Conservation (phyloP, 2,888 invertebrate species). For the Folsomia manolachei region DNA sequence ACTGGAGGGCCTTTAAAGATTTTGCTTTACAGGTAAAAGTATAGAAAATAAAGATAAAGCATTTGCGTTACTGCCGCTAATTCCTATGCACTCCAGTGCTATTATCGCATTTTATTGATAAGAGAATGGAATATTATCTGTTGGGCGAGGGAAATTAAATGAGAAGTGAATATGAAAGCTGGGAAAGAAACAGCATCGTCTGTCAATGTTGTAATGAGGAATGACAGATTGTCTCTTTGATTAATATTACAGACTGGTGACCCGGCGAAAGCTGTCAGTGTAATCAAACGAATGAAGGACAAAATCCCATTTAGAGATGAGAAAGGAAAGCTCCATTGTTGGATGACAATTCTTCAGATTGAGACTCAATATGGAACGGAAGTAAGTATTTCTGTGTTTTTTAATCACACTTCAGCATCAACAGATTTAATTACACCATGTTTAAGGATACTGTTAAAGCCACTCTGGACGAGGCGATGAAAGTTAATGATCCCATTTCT, state of each 20-base stretch:
- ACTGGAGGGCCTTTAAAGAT: neutral
- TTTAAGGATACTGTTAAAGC: neutral
- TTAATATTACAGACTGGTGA: constrained; percentile 5
- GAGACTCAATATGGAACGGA: constrained; percentile 3
- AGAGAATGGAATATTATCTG: neutral
- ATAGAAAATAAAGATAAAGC: no score
- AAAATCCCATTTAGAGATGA: constrained; percentile 3
- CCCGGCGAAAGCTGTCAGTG: constrained; percentile 1
- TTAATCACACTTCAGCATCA: neutral
- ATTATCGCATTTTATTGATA: neutral
- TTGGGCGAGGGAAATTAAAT: neutral
- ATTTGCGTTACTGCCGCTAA: neutral
- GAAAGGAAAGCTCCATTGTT: neutral
- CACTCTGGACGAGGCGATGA: neutral
- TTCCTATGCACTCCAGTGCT: no score
- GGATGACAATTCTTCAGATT: constrained; percentile 6
- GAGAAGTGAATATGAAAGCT: neutral
- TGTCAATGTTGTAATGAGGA: neutral
- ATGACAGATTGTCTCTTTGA: constrained; percentile 10
- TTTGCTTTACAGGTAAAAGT: neutral
- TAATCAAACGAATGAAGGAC: constrained; percentile 1
- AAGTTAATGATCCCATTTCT: neutral
- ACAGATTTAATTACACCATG: neutral
- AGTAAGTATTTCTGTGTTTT: neutral
- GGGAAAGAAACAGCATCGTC: no score